Base-by-base conservation (phyloP, 1,140 invertebrate genomes). In the Drosophila grimshawi region DNA sequence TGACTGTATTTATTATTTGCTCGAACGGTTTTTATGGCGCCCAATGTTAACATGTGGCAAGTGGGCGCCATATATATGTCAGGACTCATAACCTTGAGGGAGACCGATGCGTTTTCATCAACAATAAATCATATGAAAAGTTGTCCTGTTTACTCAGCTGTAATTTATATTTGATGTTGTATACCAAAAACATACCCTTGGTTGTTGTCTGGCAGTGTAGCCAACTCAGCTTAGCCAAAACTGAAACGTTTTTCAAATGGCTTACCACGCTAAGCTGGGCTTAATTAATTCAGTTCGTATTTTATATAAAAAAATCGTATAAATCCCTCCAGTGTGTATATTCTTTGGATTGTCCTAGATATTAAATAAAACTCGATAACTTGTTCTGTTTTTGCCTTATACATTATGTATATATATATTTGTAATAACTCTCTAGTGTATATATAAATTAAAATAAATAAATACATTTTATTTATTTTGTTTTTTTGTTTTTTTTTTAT, bases 401-500 rank as follows among this genome's bases (percentile, higher is more conserved):
- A 83, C 80, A 86, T 88, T 86, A 86, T 67, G 73, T 82, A 86
- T 86, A 85, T 85, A 86, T 86, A 88, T 86, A 86, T 86, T 86
- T 86, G 76, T 86, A 86, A 86, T 86, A 86, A 86, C 83, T 86
- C 83, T 86, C 83, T 88, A 88, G 83, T 88, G 83, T 88, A 88
- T 88, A 88, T 88, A 88, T 88, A 88, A 88, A 88, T 88, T 88
- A 88, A 88, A 88, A 88, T 88, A 88, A 88, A 88, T 88, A 88
- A 88, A 88, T 86, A 86, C 82, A 86, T 86, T 89, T 88, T 86
- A 83, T 88, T 88, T 76, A 78, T 80, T 82, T 67, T 37, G 19
- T 37, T 46, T 41, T 82, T 48, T 35, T 74, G n/a, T 70, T 67
- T 61, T 55, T 37, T 60, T 53, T 65, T 79, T 55, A 67, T 76